A percentile compares a stretch with the other conserved stretches of the same genome.
Conservation (phyloP, 2,888 invertebrate species). For the Spilosoma lubricipeda region DNA sequence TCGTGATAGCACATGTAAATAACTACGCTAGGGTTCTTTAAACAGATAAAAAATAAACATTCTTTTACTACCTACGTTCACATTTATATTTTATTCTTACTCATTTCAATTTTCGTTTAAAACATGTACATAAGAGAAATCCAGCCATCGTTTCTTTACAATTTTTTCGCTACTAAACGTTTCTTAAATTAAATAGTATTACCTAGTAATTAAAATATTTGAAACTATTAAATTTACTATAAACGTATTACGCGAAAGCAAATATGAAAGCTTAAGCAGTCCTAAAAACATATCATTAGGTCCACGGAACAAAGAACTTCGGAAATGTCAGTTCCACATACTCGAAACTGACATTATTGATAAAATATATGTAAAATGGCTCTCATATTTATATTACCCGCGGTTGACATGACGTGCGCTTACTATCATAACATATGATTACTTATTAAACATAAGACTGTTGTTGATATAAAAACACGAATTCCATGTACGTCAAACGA, state of each 20-base stretch:
- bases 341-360: not conserved
- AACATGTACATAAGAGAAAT: too few relatives aligned
- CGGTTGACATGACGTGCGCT: not conserved
- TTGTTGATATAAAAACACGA: not conserved
- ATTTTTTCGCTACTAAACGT: too few relatives aligned
- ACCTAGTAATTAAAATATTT: not conserved
- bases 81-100: too few relatives aligned
- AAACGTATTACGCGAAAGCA: not conserved
- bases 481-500: not conserved
- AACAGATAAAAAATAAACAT: constrained; percentile 13
- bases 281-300: too few relatives aligned
- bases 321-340: not conserved
- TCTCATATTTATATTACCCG: not conserved
- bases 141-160: too few relatives aligned
- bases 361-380: not conserved
- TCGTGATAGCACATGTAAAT: constrained; percentile 34
- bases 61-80: not conserved
- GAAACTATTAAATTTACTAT: too few relatives aligned
- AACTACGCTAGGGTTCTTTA: constrained; percentile 33
- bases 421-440: not conserved
- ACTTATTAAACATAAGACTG: not conserved
- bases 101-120: too few relatives aligned
- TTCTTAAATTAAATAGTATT: not conserved
- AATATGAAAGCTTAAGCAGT: not conserved
- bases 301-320: not conserved